These are phyloP conservation scores for Leptinotarsa undecemlineata DNA, from an alignment of 1,140 invertebrate species.

Conservation along the genomic window DNA sequence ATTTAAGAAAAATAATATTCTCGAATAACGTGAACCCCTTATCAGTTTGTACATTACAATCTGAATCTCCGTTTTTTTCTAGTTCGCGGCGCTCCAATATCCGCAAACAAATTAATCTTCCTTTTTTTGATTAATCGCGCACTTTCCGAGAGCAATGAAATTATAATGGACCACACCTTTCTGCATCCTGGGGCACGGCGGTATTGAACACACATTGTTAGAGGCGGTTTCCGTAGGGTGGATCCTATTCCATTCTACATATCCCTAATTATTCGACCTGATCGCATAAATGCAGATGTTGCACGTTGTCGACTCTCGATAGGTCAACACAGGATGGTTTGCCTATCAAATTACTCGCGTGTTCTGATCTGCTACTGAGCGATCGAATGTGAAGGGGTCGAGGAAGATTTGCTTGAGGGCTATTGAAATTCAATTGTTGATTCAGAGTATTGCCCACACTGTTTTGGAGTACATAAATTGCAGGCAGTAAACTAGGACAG, in stretches of 20 bases:
- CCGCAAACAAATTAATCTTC: background rate
- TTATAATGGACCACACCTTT: conserved; percentile 18
- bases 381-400: no score
- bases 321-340: conserved; percentile 9
- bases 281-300: conserved; percentile 9
- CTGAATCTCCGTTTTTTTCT: no score
- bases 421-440: no score
- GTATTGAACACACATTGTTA: conserved; percentile 6
- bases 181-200: conserved; percentile 11
- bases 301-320: background rate
- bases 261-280: conserved; percentile 5
- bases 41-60: no score
- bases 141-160: conserved; percentile 12
- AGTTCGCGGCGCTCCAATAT: background rate
- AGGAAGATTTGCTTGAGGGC: no score
- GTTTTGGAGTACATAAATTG: no score
- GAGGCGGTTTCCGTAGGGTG: conserved; percentile 8
- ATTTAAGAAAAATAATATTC: no score
- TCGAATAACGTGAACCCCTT: no score
- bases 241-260: background rate
- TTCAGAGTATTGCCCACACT: no score
- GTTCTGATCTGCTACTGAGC: no score
- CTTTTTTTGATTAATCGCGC: background rate
- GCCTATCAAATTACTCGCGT: conserved; percentile 5
- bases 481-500: no score